Evolutionary conservation across 2,888 invertebrate genomes (phyloP).

Genomic region (Synergus japonicus): DNA sequence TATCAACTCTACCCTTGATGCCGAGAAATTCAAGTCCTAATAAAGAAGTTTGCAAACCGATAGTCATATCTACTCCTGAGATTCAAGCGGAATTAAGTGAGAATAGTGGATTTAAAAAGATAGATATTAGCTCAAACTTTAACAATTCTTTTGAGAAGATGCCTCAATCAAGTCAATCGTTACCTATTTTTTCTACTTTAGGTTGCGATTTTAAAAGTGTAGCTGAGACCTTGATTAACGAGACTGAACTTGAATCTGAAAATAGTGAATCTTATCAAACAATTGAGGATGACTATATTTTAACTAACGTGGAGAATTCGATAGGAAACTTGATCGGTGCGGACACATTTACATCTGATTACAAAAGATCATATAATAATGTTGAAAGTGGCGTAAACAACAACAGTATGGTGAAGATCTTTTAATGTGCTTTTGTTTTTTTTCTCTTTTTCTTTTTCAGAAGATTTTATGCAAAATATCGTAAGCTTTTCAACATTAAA

Average conservation of each 20-base stretch:
- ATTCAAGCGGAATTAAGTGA: conserved; percentile 71
- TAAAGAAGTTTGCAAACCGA: conserved; percentile 59
- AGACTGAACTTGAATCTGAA: neutral
- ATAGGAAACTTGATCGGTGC: neutral
- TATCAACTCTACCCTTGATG: conserved; percentile 73
- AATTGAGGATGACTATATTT: conserved; percentile 2
- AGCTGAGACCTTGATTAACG: neutral
- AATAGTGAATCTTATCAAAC: neutral
- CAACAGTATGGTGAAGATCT: neutral
- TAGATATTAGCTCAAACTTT: conserved; percentile 55
- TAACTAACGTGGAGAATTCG: neutral
- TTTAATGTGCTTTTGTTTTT: no score
- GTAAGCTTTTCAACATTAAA: neutral
- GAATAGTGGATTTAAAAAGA: conserved; percentile 71
- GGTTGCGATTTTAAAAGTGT: neutral
- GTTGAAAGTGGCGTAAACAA: conserved; percentile 1
- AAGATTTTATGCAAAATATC: neutral
- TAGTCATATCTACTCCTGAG: conserved; percentile 70
- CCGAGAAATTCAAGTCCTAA: conserved; percentile 65
- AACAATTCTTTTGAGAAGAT: conserved; percentile 49
- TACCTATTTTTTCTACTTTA: conserved; percentile 7
- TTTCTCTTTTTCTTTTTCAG: no score
- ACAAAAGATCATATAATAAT: neutral
- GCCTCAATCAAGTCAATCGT: neutral
- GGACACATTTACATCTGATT: neutral